A percentile compares a stretch with the other conserved stretches of the same genome.
Conservation (phyloP, 2,888 invertebrate species). For the Euplexia lucipara region DNA sequence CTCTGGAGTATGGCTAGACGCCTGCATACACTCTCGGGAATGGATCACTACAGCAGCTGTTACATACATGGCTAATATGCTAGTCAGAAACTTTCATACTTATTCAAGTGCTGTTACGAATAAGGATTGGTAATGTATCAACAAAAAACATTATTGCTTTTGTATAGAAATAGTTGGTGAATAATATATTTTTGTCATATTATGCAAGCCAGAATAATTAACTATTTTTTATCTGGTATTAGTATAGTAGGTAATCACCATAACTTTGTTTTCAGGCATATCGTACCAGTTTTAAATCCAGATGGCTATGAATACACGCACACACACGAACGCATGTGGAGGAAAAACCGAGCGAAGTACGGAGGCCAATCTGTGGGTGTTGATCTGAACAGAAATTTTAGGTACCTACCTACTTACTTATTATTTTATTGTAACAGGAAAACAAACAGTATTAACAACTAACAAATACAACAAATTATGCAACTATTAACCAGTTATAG, state of each 20-base stretch:
- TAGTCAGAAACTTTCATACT: conserved; percentile 93
- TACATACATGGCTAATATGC: conserved; percentile 93
- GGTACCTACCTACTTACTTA: too few relatives aligned
- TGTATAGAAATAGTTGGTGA: too few relatives aligned
- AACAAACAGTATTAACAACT: too few relatives aligned
- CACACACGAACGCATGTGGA: conserved; percentile 95
- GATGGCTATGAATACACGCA: conserved; percentile 98
- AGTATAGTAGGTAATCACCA: background rate
- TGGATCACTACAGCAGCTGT: conserved; percentile 96
- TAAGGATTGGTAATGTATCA: conserved; percentile 93
- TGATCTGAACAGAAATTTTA: conserved; percentile 97
- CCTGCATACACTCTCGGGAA: conserved; percentile 97
- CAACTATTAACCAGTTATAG: too few relatives aligned
- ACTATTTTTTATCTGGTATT: too few relatives aligned
- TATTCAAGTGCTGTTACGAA: conserved; percentile 93
- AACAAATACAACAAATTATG: too few relatives aligned
- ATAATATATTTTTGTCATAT: too few relatives aligned
- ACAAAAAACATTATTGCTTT: too few relatives aligned
- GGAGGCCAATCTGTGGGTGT: conserved; percentile 93
- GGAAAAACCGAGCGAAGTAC: conserved; percentile 93
- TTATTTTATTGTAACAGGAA: too few relatives aligned
- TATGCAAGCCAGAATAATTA: too few relatives aligned
- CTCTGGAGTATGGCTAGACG: conserved; percentile 94
- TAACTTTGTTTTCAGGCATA: conserved; percentile 87
- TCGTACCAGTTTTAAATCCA: conserved; percentile 95